Base-by-base conservation (phyloP, 2,113 vertebrate genomes). In the Struthio camelus region DNA sequence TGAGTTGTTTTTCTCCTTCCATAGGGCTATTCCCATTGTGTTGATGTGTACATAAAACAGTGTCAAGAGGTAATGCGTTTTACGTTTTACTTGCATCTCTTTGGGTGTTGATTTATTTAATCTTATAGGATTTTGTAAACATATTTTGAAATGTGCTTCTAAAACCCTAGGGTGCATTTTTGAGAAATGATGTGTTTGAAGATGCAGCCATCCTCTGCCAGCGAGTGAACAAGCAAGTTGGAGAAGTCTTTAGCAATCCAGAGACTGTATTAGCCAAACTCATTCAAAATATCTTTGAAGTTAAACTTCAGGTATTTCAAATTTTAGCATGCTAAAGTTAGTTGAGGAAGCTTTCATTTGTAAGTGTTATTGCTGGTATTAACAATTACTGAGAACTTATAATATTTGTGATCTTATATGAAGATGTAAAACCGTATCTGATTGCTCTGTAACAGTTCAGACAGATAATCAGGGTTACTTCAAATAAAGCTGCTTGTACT, bases 31-130 rank as follows among this genome's bases (percentile, higher is more conserved):
- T 99, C 99, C 90, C 99, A 99, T 96, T 99, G 99, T 87, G 99
- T 99, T 93, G 99, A 99, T 95, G 99, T 99, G 95, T 99, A 99
- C 96, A 99, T 99, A 98, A 99, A 99, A 96, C 99, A 99, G 95
- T 99, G 99, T 98, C 99, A 99, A 97, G 99, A 99, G 98, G 99
- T 99, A 98, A 98, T 80, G 69, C 64, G 15, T 62, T 65, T 96
- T 75, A 25, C 66, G 5, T 8, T 86, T 90, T 59, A 17, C 30
- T 11, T 42, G 6, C 1, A 66, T n/a, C n/a, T 72, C 19, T 94
- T 84, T 91, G 34, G 7, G 56, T 66, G 59, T 85, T 83, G 75
- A 48, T 89, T 75, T 50, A 38, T 48, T 75, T 53, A 30, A 16
- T 90, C 22, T 2, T 78, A 23, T 28, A 61, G 11, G 42, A 89